phyloP scores from a whole-genome alignment of 2,888 invertebrate genomes.

The Tromatobia lineatoria region DNA sequence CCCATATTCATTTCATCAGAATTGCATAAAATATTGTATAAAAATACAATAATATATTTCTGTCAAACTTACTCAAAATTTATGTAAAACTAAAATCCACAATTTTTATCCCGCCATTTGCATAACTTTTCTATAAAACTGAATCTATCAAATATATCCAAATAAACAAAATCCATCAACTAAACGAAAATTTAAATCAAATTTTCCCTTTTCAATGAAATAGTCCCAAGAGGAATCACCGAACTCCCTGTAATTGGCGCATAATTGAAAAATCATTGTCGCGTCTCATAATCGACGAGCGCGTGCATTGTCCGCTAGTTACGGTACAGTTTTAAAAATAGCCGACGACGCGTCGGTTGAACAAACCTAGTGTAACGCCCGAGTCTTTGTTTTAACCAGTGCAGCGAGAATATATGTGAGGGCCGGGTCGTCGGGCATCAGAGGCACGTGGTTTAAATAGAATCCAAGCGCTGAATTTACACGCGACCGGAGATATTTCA shows the following conservation, averaged over 20 bases:
- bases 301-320: conserved; percentile 14
- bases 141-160: too few relatives aligned
- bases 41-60: too few relatives aligned
- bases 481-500: conserved; percentile 54
- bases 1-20: too few relatives aligned
- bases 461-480: conserved; percentile 47
- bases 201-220: too few relatives aligned
- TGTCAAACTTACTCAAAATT: too few relatives aligned
- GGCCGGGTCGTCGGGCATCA: not conserved
- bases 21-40: too few relatives aligned
- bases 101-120: too few relatives aligned
- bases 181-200: too few relatives aligned
- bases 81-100: too few relatives aligned
- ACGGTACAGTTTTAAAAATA: conserved; percentile 20
- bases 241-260: not conserved
- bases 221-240: too few relatives aligned
- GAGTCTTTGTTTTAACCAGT: conserved; percentile 33
- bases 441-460: conserved; percentile 58
- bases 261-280: not conserved
- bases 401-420: conserved; percentile 1
- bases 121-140: too few relatives aligned
- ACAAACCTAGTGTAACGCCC: conserved; percentile 24
- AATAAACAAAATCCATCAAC: too few relatives aligned
- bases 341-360: conserved; percentile 34
- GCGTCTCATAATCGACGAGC: not conserved